Evolutionary conservation across 1,140 invertebrate genomes (phyloP).

Genomic region (Gonatopus flavifemur): DNA sequence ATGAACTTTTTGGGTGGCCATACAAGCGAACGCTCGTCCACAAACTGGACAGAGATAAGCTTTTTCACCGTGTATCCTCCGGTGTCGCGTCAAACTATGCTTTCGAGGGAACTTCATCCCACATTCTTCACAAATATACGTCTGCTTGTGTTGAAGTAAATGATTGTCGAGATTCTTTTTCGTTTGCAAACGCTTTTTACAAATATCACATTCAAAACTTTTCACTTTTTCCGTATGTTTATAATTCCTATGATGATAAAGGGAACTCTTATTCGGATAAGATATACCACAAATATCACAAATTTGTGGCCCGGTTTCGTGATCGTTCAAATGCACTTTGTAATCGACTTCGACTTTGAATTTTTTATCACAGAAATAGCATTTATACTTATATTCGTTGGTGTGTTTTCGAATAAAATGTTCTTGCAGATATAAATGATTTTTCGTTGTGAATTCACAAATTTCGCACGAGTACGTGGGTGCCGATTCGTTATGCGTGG

Average conservation of each 20-base stretch:
- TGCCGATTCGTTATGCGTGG: background rate
- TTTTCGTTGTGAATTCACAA: constrained; percentile 7
- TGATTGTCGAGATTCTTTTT: constrained; percentile 57
- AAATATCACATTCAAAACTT: constrained; percentile 48
- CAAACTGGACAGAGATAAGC: constrained; percentile 59
- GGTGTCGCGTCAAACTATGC: constrained; percentile 59
- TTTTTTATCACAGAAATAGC: constrained; percentile 57
- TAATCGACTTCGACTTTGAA: constrained; percentile 56
- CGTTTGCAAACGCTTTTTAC: constrained; percentile 49
- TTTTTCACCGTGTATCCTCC: constrained; percentile 57
- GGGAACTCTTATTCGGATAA: constrained; percentile 31
- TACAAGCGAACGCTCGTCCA: constrained; percentile 37
- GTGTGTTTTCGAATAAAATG: constrained; percentile 59
- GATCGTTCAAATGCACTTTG: constrained; percentile 55
- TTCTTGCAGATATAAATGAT: constrained; percentile 22
- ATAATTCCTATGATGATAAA: constrained; percentile 33
- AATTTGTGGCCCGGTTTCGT: constrained; percentile 31
- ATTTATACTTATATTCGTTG: constrained; percentile 62
- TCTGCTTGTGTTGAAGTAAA: constrained; percentile 51
- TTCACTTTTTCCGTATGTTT: constrained; percentile 33
- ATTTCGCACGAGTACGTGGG: background rate
- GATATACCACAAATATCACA: constrained; percentile 41
- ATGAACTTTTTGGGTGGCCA: constrained; percentile 53
- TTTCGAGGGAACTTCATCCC: constrained; percentile 36
- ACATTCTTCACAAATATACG: constrained; percentile 36